Percentiles rank a stretch among this genome's conserved stretches.
Evolutionary conservation across 2,888 invertebrate species (phyloP).

Genomic region (Furcula furcula): DNA sequence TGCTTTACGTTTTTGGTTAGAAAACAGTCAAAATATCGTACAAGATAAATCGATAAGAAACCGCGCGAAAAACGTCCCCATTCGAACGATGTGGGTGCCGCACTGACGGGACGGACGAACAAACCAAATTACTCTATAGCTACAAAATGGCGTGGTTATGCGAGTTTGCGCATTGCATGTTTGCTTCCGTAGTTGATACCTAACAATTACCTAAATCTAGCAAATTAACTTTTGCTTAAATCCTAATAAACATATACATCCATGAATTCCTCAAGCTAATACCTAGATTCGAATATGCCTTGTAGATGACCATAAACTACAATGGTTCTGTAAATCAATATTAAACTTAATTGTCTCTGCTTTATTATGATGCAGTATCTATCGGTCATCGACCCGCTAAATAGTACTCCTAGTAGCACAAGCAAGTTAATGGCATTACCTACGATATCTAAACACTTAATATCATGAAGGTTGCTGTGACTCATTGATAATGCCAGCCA

Average conservation of each 20-base stretch:
- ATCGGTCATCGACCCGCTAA: conserved; percentile 22
- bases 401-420: too few species aligned
- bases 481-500: too few species aligned
- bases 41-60: conserved; percentile 51
- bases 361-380: conserved; percentile 27
- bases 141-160: conserved; percentile 50
- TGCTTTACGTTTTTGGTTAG: conserved; percentile 50
- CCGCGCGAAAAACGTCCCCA: conserved; percentile 41
- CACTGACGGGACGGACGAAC: conserved; percentile 44
- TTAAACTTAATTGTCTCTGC: conserved; percentile 14
- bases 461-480: too few species aligned
- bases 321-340: conserved; percentile 27
- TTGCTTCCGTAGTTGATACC: conserved; percentile 8
- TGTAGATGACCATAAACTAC: too few species aligned
- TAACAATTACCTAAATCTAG: conserved; percentile 7
- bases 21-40: conserved; percentile 57
- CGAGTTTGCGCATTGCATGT: conserved; percentile 58
- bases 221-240: conserved; percentile 2
- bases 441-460: too few species aligned
- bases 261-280: not conserved
- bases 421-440: too few species aligned
- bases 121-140: conserved; percentile 32
- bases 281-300: not conserved
- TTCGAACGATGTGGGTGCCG: conserved; percentile 40
- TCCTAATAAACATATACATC: not conserved